Base-by-base conservation (phyloP, 2,797 vertebrate species). In the Leptodactylus fallax region DNA sequence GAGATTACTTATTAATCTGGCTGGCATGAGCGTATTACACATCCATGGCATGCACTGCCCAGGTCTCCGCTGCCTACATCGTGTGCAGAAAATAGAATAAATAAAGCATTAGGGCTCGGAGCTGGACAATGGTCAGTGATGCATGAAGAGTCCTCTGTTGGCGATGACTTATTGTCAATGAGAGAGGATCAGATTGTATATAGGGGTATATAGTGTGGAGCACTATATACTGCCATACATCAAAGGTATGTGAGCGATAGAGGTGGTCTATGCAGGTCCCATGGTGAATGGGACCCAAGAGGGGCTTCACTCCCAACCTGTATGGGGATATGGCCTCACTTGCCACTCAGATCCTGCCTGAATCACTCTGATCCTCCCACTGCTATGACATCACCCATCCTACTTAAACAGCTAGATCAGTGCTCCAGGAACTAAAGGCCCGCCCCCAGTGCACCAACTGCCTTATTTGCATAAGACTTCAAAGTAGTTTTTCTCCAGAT, bases 1-100 rank as follows among this genome's bases (percentile, higher is more conserved):
- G 21, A 71, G 87, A 69, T 87, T 87, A 87, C 72, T 83, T 60
- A 87, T 87, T 87, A 87, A 87, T 65, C 86, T 67, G 60, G 9
- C 60, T 71, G 87, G 74, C 61, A 78, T 60, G 36, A 65, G 12
- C 60, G 27, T 83, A 17, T 74, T 49, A 79, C 81, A 79, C 60
- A 69, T 58, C 53, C 51, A 49, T 83, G 81, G 87, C 61, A 81
- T 81, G 56, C 21, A 3, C 4, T 47, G 23, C 47, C 67, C 36
- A 56, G 11, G 58, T n/a, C 49, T 25, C 14, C 10, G 25, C 49
- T 69, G 72, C n/a, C 55, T 1, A 78, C 47, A 55, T 2, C 36
- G 36, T 36, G 36, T 67, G 23, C 27, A 25, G 79, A 58, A 53
- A 27, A 53, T 23, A 1, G 67, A 63, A 49, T 21, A 60, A 76